Evolutionary conservation across 2,888 invertebrate species (phyloP).

Genomic region (Thereva unica): DNA sequence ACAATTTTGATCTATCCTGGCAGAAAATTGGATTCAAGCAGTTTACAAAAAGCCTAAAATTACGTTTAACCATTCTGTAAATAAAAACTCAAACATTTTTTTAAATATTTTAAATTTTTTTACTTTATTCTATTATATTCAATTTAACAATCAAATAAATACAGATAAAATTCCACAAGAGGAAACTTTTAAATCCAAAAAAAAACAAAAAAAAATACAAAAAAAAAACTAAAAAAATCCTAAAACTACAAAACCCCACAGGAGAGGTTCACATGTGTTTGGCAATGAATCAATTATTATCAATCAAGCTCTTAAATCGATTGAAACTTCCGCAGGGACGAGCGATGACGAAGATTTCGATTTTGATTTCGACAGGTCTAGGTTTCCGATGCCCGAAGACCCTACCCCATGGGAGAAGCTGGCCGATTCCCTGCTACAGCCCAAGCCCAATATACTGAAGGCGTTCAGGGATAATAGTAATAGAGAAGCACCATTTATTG

Average conservation of each 20-base stretch:
- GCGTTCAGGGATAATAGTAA: conserved; percentile 30
- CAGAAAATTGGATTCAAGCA: too few species aligned
- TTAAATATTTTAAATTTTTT: too few species aligned
- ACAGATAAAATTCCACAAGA: conserved; percentile 12
- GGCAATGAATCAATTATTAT: background rate
- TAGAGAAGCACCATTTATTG: background rate
- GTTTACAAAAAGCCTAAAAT: too few species aligned
- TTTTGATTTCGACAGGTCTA: background rate
- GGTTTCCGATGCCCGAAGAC: conserved; percentile 9
- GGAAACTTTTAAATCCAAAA: conserved; percentile 6
- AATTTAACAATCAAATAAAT: too few species aligned
- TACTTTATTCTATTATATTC: too few species aligned
- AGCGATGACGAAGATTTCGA: conserved; percentile 5
- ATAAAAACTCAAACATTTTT: too few species aligned
- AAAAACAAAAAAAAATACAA: background rate
- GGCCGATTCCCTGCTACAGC: conserved; percentile 64
- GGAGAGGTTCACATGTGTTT: conserved; percentile 7
- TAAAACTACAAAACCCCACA: conserved; percentile 8
- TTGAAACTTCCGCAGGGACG: background rate
- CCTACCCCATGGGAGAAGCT: conserved; percentile 62
- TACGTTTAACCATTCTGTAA: too few species aligned
- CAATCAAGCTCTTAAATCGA: conserved; percentile 1
- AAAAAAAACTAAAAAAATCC: background rate
- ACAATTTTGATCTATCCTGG: too few species aligned
- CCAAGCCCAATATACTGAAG: conserved; percentile 53